These are phyloP conservation scores for Bucco capensis DNA, from an alignment of 2,113 vertebrate genomes.

Conservation along the genomic window DNA sequence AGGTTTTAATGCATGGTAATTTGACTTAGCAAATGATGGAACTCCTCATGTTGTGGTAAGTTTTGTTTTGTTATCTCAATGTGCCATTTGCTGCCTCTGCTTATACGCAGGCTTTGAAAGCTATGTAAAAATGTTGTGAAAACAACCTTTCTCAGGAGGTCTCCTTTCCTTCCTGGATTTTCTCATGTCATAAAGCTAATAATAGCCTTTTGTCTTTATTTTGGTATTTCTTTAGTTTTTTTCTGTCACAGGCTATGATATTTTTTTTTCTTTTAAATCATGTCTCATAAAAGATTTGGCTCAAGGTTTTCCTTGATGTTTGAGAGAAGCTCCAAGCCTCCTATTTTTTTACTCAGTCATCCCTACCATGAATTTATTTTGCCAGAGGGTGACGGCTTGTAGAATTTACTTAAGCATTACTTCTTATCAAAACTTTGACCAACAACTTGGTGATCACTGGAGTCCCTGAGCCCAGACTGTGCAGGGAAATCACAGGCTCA, in stretches of 20 bases:
- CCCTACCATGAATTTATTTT: not conserved
- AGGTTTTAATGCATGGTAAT: not conserved
- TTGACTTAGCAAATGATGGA: not conserved
- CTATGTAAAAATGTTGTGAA: slow-evolving; percentile 23
- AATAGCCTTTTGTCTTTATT: slow-evolving; percentile 34
- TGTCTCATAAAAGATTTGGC: not conserved
- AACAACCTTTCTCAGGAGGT: slow-evolving; percentile 36
- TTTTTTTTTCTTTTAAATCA: not conserved
- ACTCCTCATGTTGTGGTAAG: not conserved
- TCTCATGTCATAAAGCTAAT: slow-evolving; percentile 23
- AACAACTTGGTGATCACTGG: not conserved
- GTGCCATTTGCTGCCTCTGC: not conserved
- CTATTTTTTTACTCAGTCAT: not conserved
- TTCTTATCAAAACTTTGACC: slow-evolving; percentile 24
- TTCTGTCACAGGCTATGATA: too few relatives aligned
- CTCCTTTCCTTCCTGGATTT: slow-evolving; percentile 45
- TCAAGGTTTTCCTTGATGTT: not conserved
- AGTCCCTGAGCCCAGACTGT: not conserved
- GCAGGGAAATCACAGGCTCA: not conserved
- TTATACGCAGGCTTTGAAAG: not conserved
- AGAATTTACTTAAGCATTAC: not conserved
- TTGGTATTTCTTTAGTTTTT: not conserved
- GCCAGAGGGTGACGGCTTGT: not conserved
- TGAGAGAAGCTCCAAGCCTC: slow-evolving; percentile 5
- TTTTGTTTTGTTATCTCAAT: not conserved